These are phyloP conservation scores for Chorisops tibialis DNA, from an alignment of 2,888 invertebrate species.

Conservation along the genomic window DNA sequence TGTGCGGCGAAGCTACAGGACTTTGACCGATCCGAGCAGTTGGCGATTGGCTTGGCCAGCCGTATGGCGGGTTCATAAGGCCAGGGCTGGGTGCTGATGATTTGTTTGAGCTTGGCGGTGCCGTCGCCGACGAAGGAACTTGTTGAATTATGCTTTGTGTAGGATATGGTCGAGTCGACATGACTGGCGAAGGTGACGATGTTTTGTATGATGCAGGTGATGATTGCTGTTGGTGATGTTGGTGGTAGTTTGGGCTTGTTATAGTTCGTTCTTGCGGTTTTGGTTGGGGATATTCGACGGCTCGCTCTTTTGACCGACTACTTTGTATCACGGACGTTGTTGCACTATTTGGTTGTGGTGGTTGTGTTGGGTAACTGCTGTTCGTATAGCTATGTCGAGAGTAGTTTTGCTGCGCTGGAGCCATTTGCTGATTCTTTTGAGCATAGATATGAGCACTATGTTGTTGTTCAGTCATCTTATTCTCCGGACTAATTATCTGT, in stretches of 20 bases:
- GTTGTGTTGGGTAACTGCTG: slow-evolving; percentile 5
- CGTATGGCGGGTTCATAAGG: slow-evolving; percentile 36
- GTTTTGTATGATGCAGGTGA: slow-evolving; percentile 2
- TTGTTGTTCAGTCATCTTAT: neutral
- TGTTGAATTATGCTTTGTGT: slow-evolving; percentile 13
- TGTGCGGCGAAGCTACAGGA: slow-evolving; percentile 30
- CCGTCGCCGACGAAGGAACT: slow-evolving; percentile 12
- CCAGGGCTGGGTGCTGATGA: slow-evolving; percentile 26
- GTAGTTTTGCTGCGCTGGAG: neutral
- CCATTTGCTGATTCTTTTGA: neutral
- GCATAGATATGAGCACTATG: neutral
- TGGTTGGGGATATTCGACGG: slow-evolving; percentile 15
- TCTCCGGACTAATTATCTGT: neutral
- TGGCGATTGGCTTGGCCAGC: slow-evolving; percentile 33
- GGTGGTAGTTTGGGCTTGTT: slow-evolving; percentile 20
- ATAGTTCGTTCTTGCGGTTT: slow-evolving; percentile 15
- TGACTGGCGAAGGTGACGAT: slow-evolving; percentile 18
- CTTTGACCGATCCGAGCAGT: slow-evolving; percentile 24
- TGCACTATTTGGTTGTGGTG: neutral
- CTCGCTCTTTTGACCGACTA: slow-evolving; percentile 19
- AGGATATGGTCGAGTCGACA: slow-evolving; percentile 8
- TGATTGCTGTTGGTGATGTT: neutral
- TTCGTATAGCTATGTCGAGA: neutral
- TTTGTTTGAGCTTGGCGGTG: slow-evolving; percentile 11
- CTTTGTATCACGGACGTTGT: slow-evolving; percentile 27